Percentiles rank a stretch among this genome's conserved stretches.
Evolutionary conservation across 2,888 invertebrate species (phyloP).

Genomic region (Punctoribates punctum): DNA sequence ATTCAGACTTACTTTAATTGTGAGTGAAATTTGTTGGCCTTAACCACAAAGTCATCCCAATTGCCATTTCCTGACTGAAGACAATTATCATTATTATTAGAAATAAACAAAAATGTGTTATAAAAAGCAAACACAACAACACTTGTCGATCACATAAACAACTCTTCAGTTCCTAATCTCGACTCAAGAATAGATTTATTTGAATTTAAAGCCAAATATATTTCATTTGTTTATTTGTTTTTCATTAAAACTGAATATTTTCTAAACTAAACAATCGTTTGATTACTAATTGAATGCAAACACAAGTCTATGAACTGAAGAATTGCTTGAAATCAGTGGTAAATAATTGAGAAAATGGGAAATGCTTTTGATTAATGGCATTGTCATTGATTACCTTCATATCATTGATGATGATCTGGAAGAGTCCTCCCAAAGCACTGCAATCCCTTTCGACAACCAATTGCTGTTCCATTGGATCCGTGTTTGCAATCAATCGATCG

Average conservation of each 20-base stretch:
- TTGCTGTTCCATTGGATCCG: slow-evolving; percentile 57
- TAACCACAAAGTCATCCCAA: slow-evolving; percentile 91
- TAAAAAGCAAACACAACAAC: background rate
- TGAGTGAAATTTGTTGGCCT: slow-evolving; percentile 88
- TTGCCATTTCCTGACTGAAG: slow-evolving; percentile 81
- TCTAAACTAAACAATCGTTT: too few species aligned
- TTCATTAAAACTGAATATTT: too few species aligned
- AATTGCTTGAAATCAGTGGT: background rate
- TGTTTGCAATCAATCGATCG: background rate
- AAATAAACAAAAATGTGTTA: slow-evolving; percentile 20
- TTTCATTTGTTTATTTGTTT: too few species aligned
- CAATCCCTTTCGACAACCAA: slow-evolving; percentile 63
- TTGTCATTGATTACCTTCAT: too few species aligned
- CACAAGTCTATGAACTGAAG: background rate
- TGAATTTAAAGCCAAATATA: too few species aligned
- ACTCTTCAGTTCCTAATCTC: too few species aligned
- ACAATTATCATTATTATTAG: background rate
- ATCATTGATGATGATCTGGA: slow-evolving; percentile 90
- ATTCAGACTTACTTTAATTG: slow-evolving; percentile 75
- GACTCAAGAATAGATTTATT: too few species aligned
- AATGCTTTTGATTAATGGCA: slow-evolving; percentile 51
- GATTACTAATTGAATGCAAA: background rate
- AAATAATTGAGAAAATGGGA: background rate
- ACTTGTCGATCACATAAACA: background rate
- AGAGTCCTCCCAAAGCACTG: slow-evolving; percentile 84